Conservation (phyloP, 92 coral and sea anemone genomes). For the Epizoanthus stellaris region DNA sequence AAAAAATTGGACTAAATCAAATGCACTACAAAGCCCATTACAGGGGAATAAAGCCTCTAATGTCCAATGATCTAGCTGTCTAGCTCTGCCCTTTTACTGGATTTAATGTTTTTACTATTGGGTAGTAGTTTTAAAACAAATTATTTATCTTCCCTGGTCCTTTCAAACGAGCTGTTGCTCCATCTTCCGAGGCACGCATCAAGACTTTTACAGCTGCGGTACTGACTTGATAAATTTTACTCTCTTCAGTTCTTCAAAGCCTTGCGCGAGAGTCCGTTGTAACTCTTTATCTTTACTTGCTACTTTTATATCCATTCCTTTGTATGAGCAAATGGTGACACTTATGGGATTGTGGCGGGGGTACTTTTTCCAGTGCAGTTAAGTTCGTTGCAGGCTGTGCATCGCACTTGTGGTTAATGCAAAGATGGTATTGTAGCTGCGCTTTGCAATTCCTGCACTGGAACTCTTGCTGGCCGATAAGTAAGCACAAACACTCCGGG, state of each 20-base stretch:
- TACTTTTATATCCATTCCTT: too few relatives aligned
- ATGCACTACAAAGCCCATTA: too few relatives aligned
- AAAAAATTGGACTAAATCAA: not conserved
- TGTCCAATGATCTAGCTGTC: too few relatives aligned
- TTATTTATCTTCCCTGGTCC: not conserved
- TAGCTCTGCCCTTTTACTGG: not conserved
- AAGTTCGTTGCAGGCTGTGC: not conserved
- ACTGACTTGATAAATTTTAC: not conserved
- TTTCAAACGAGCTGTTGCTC: conserved; percentile 1
- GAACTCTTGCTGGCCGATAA: not conserved
- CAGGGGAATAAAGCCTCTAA: too few relatives aligned
- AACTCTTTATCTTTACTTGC: too few relatives aligned
- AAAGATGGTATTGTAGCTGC: not conserved
- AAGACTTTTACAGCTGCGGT: conserved; percentile 1
- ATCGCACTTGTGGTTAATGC: conserved; percentile 1
- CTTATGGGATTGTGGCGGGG: not conserved
- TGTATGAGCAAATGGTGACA: too few relatives aligned
- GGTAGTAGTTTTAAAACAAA: too few relatives aligned
- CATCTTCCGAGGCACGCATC: conserved; percentile 9
- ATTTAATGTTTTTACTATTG: too few relatives aligned
- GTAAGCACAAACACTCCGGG: not conserved
- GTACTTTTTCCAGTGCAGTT: not conserved
- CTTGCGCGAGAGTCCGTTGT: conserved; percentile 3
- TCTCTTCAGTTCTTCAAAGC: conserved; percentile 1
- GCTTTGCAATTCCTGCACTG: not conserved